phyloP scores from a whole-genome alignment of 2,113 vertebrate species.

The Caranx ignobilis region DNA sequence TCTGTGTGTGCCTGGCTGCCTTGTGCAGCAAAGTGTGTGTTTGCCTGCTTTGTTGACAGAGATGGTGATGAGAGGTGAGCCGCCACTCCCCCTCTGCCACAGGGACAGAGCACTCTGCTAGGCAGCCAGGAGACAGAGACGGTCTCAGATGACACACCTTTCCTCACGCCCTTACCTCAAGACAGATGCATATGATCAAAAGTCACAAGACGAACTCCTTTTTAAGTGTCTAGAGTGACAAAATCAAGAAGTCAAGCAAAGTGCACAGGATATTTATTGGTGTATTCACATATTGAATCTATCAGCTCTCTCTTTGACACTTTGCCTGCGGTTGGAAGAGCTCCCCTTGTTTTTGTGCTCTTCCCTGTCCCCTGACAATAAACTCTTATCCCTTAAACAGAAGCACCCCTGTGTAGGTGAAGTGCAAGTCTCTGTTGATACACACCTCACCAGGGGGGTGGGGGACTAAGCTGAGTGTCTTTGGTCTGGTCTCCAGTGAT shows the following conservation, averaged over 20 bases:
- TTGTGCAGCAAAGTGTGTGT: slow-evolving; percentile 48
- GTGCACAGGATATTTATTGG: slow-evolving; percentile 28
- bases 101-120: slow-evolving; percentile 52
- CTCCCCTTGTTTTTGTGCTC: slow-evolving; percentile 38
- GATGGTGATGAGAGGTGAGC: slow-evolving; percentile 41
- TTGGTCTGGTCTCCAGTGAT: slow-evolving; percentile 50
- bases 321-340: neutral
- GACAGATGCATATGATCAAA: slow-evolving; percentile 17
- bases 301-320: slow-evolving; percentile 4
- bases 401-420: slow-evolving; percentile 27
- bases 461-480: slow-evolving; percentile 37
- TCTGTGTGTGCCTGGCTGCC: slow-evolving; percentile 42
- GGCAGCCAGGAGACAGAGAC: slow-evolving; percentile 41
- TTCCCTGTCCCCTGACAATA: slow-evolving; percentile 42
- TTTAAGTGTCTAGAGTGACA: neutral
- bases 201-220: neutral
- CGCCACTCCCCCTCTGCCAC: slow-evolving; percentile 41
- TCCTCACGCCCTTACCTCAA: slow-evolving; percentile 31
- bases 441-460: slow-evolving; percentile 11
- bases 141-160: slow-evolving; percentile 68
- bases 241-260: slow-evolving; percentile 6
- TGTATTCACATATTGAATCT: slow-evolving; percentile 36
- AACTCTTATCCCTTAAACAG: slow-evolving; percentile 41
- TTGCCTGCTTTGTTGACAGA: slow-evolving; percentile 74
- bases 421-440: slow-evolving; percentile 25